Conservation (phyloP, 1,140 invertebrate species). For the Drosophila suzukii region DNA sequence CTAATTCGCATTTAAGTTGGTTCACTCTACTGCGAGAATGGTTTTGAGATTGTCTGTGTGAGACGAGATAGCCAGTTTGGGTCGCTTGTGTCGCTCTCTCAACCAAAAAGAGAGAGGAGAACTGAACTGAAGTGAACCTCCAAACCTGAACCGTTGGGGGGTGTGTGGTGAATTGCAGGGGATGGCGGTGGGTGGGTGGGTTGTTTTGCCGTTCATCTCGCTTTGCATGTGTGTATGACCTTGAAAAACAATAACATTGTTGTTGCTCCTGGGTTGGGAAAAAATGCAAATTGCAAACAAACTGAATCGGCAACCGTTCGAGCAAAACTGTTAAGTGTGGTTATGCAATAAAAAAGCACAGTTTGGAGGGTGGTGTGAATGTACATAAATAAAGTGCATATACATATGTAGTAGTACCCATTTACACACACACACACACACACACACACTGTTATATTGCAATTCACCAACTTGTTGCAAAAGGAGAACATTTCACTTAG, state of each 20-base stretch:
- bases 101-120: slow-evolving; percentile 22
- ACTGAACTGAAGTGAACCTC: slow-evolving; percentile 40
- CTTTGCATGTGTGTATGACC: slow-evolving; percentile 61
- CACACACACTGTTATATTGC: background rate
- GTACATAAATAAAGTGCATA: background rate
- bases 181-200: slow-evolving; percentile 24
- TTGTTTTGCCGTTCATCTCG: slow-evolving; percentile 40
- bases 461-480: slow-evolving; percentile 33
- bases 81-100: slow-evolving; percentile 44
- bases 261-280: slow-evolving; percentile 52
- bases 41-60: slow-evolving; percentile 6
- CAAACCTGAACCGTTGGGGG: slow-evolving; percentile 20
- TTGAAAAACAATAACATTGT: slow-evolving; percentile 79
- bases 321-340: slow-evolving; percentile 71
- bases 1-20: background rate
- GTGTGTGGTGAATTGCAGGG: slow-evolving; percentile 12
- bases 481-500: background rate
- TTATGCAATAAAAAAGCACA: slow-evolving; percentile 67
- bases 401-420: background rate
- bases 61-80: slow-evolving; percentile 54
- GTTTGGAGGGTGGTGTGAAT: background rate
- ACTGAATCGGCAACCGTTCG: slow-evolving; percentile 51
- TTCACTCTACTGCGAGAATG: background rate
- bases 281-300: slow-evolving; percentile 80
- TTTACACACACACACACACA: background rate